A percentile compares a stretch with the other conserved stretches of the same genome.
Evolutionary conservation across 2,888 invertebrate species (phyloP).

Genomic region (Rhagium mordax): DNA sequence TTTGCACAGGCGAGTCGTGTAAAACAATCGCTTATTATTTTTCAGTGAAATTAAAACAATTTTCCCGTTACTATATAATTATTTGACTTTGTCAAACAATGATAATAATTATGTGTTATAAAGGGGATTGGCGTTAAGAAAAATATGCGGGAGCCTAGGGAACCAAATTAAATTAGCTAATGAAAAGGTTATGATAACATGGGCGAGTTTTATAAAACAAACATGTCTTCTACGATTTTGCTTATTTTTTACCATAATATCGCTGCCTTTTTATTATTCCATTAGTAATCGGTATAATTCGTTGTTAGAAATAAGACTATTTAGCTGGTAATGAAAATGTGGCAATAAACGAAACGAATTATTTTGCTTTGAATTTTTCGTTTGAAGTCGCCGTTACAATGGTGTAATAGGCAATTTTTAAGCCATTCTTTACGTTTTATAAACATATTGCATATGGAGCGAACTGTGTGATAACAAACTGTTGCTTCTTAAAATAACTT

Average conservation of each 20-base stretch:
- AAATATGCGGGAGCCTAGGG: not conserved
- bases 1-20: no score
- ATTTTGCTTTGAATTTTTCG: not conserved
- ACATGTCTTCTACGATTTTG: not conserved
- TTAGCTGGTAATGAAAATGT: not conserved
- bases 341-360: not conserved
- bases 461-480: constrained; percentile 17
- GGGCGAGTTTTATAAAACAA: not conserved
- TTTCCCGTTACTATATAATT: no score
- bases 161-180: not conserved
- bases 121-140: not conserved
- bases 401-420: not conserved
- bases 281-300: not conserved
- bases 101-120: not conserved
- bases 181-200: not conserved
- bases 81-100: no score
- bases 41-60: no score
- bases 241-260: not conserved
- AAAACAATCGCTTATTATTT: no score
- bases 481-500: constrained; percentile 16
- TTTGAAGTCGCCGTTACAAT: not conserved
- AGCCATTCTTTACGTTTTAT: not conserved
- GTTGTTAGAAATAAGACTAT: not conserved
- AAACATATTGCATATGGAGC: constrained; percentile 17
- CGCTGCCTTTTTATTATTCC: not conserved